These are phyloP conservation scores for Mythimna impura DNA, from an alignment of 2,888 invertebrate genomes.

Conservation along the genomic window DNA sequence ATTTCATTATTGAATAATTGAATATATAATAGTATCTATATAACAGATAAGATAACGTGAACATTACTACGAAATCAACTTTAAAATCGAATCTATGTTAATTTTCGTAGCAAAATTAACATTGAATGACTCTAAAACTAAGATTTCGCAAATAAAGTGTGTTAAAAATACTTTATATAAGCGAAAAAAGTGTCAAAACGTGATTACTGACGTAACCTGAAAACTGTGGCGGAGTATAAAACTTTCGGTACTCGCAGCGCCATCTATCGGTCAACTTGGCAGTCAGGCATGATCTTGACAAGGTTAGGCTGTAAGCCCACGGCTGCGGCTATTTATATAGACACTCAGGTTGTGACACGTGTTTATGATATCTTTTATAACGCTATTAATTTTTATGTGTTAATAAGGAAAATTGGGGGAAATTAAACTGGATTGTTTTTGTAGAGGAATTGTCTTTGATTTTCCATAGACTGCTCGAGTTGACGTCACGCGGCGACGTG, in stretches of 20 bases:
- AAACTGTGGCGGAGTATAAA: conserved; percentile 62
- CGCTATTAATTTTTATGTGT: conserved; percentile 29
- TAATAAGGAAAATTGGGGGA: conserved; percentile 42
- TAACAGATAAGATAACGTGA: conserved; percentile 74
- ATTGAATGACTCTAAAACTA: conserved; percentile 5
- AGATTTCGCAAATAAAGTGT: conserved; percentile 20
- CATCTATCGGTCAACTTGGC: conserved; percentile 86
- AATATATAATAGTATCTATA: conserved; percentile 72
- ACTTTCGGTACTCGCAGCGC: conserved; percentile 75
- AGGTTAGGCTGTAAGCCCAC: conserved; percentile 70
- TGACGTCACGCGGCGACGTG: conserved; percentile 52
- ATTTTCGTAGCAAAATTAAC: conserved; percentile 9
- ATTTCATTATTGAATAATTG: conserved; percentile 71
- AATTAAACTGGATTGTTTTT: conserved; percentile 13
- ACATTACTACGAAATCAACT: conserved; percentile 28
- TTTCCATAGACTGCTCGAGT: conserved; percentile 44
- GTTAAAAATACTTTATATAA: conserved; percentile 40
- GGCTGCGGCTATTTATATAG: conserved; percentile 54
- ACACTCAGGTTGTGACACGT: conserved; percentile 54
- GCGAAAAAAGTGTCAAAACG: conserved; percentile 50
- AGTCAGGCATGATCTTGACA: conserved; percentile 67
- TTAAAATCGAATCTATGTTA: conserved; percentile 24
- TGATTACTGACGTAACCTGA: conserved; percentile 65
- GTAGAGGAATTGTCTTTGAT: conserved; percentile 50
- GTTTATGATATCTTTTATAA: conserved; percentile 51